A percentile compares a stretch with the other conserved stretches of the same genome.
Evolutionary conservation across 2,888 invertebrate genomes (phyloP).

Genomic region (Ceriagrion tenellum): DNA sequence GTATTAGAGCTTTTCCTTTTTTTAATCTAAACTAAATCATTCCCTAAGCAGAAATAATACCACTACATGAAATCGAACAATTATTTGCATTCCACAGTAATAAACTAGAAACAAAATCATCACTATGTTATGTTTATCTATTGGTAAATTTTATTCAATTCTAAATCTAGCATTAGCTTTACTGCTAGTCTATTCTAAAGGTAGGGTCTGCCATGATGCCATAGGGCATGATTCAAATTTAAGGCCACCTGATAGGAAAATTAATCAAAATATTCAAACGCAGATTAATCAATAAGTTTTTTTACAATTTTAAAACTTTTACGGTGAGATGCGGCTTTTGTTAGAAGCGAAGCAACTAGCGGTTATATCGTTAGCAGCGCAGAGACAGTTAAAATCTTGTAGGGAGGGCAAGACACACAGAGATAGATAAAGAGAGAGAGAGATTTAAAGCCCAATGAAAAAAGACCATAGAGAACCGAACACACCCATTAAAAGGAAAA

Average conservation of each 20-base stretch:
- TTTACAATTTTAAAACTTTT: neutral
- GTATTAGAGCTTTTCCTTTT: too few species aligned
- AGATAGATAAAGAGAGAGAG: neutral
- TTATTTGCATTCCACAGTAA: neutral
- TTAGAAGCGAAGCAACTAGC: constrained; percentile 46
- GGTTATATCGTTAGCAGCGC: constrained; percentile 40
- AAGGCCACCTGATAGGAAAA: neutral
- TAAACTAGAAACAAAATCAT: neutral
- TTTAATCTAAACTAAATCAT: neutral
- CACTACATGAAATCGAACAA: neutral
- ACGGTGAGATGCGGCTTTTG: constrained; percentile 55
- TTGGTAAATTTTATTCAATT: neutral
- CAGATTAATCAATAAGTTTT: neutral
- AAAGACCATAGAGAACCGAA: constrained; percentile 4
- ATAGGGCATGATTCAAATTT: neutral
- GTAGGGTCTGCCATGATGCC: too few species aligned
- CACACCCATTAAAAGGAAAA: constrained; percentile 6
- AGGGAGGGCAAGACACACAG: constrained; percentile 12
- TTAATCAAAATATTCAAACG: neutral
- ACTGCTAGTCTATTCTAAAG: neutral
- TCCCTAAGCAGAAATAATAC: neutral
- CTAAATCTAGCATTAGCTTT: neutral
- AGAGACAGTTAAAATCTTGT: constrained; percentile 36
- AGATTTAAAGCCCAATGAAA: neutral
- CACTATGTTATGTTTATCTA: neutral